Conservation (phyloP, 1,140 invertebrate genomes). For the Anthonomus grandis region DNA sequence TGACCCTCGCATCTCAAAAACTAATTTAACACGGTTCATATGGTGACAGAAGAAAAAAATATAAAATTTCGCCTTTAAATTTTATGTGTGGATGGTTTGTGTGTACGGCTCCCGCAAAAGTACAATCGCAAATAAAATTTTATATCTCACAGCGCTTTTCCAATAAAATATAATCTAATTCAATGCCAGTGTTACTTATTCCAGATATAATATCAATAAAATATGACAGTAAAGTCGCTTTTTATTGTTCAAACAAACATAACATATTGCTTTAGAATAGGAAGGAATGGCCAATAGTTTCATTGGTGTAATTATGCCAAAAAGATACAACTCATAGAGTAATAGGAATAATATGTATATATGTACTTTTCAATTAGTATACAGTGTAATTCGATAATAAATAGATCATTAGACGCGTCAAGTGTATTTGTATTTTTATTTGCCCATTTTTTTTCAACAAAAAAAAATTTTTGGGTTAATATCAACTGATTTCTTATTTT, state of each 20-base stretch:
- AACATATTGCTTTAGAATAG: constrained; percentile 38
- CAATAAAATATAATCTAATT: constrained; percentile 35
- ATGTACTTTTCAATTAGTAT: too few species aligned
- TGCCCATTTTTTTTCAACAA: too few species aligned
- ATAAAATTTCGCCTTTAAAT: constrained; percentile 25
- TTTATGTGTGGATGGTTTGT: constrained; percentile 27
- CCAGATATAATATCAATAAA: constrained; percentile 39
- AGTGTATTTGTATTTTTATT: too few species aligned
- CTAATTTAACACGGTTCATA: constrained; percentile 41
- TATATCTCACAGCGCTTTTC: constrained; percentile 29
- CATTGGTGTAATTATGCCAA: too few species aligned
- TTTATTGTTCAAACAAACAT: constrained; percentile 32
- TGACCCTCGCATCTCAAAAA: constrained; percentile 34
- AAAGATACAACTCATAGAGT: too few species aligned
- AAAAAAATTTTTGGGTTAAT: too few species aligned
- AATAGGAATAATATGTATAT: too few species aligned
- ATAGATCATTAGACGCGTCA: too few species aligned
- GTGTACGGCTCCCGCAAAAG: constrained; percentile 6
- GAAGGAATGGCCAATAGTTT: too few species aligned
- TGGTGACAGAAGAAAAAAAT: constrained; percentile 17
- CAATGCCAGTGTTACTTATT: constrained; percentile 36
- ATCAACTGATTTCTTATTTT: too few species aligned
- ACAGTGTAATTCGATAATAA: too few species aligned
- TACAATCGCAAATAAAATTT: constrained; percentile 35
- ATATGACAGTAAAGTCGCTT: constrained; percentile 35